Conservation (phyloP, 2,888 invertebrate species). For the Lasioglossum pauxillum region DNA sequence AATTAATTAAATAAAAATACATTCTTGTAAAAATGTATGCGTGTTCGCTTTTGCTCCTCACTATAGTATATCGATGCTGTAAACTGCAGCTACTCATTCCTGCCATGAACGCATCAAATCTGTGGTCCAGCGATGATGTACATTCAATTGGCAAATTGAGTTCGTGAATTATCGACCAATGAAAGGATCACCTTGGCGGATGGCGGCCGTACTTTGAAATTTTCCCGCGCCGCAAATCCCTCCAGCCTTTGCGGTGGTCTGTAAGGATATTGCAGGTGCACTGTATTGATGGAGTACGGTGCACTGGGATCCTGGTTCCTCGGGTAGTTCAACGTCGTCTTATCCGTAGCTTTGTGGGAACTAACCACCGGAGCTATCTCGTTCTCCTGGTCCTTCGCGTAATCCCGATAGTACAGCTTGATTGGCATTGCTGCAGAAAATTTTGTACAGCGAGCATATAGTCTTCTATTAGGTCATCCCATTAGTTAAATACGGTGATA, state of each 20-base stretch:
- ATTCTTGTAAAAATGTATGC: too few species aligned
- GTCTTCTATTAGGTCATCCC: too few species aligned
- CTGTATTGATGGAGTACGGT: conserved; percentile 71
- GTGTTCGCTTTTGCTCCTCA: too few species aligned
- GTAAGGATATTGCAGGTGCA: conserved; percentile 76
- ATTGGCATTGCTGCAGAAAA: conserved; percentile 42
- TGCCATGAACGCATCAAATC: background rate
- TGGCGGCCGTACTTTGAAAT: conserved; percentile 53
- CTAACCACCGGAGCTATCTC: conserved; percentile 26
- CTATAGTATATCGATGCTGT: too few species aligned
- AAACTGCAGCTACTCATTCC: too few species aligned
- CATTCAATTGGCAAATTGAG: background rate
- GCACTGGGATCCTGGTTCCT: conserved; percentile 52
- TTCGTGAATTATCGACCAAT: background rate
- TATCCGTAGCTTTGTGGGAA: conserved; percentile 56
- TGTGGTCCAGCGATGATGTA: background rate
- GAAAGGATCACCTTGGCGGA: conserved; percentile 29
- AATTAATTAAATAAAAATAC: too few species aligned
- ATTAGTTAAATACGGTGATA: too few species aligned
- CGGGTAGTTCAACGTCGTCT: conserved; percentile 56
- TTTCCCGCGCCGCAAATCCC: conserved; percentile 68
- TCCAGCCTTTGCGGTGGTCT: conserved; percentile 68
- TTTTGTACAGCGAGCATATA: too few species aligned
- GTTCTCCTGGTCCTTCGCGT: conserved; percentile 23
- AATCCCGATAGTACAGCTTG: conserved; percentile 42